Evolutionary conservation across 2,113 vertebrate genomes (phyloP).

Genomic region (Ahaetulla prasina): DNA sequence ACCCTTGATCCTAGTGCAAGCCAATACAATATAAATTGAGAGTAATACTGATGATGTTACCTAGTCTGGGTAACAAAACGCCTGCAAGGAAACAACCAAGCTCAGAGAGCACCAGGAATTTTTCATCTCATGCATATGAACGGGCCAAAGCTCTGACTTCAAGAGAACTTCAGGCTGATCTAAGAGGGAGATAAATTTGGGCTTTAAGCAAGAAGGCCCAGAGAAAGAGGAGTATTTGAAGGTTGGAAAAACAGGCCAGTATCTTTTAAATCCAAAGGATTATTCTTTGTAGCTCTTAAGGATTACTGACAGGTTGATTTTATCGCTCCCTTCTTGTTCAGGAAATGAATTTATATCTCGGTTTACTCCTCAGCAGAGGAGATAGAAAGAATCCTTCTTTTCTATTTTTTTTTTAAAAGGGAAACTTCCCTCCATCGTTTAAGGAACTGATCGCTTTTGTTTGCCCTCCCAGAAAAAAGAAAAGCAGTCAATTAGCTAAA

Average conservation of each 20-base stretch:
- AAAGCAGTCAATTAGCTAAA: not conserved
- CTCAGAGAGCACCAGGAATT: not conserved
- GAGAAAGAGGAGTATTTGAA: constrained; percentile 30
- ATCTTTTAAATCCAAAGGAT: constrained; percentile 26
- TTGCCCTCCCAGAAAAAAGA: not conserved
- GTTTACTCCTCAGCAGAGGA: not conserved
- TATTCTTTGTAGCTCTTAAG: not conserved
- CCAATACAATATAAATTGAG: no score
- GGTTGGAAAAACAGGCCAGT: constrained; percentile 10
- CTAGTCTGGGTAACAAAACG: no score
- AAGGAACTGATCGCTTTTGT: not conserved
- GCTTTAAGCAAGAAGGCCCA: not conserved
- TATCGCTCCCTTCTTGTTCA: not conserved
- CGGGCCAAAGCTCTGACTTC: not conserved
- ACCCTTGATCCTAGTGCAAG: no score
- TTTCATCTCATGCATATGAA: not conserved
- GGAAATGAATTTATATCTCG: not conserved
- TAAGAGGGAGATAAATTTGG: not conserved
- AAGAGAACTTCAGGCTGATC: not conserved
- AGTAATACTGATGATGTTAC: no score
- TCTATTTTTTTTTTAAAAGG: not conserved
- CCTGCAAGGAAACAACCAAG: no score
- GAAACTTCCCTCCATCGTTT: not conserved
- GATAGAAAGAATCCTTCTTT: not conserved
- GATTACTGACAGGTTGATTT: constrained; percentile 11